A percentile compares a stretch with the other conserved stretches of the same genome.
Evolutionary conservation across 2,113 vertebrate species (phyloP).

Genomic region (Meles meles): DNA sequence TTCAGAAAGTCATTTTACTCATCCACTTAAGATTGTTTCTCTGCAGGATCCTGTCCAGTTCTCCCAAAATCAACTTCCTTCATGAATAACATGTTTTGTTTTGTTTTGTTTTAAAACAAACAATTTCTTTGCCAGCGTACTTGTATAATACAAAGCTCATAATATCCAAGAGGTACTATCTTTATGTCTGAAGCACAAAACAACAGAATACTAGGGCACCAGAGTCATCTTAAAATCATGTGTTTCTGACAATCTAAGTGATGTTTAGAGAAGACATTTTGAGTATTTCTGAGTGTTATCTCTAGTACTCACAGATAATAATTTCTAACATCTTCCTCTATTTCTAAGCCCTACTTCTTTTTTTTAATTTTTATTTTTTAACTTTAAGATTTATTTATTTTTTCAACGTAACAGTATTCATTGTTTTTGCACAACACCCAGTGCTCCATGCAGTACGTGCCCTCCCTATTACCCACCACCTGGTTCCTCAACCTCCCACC

Average conservation of each 20-base stretch:
- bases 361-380: too few relatives aligned
- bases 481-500: too few relatives aligned
- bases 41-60: not conserved
- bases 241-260: not conserved
- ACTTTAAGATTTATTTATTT: too few relatives aligned
- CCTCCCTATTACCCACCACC: too few relatives aligned
- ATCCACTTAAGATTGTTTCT: slow-evolving; percentile 21
- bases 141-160: not conserved
- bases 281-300: not conserved
- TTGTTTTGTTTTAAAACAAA: not conserved
- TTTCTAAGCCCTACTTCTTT: not conserved
- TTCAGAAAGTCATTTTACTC: not conserved
- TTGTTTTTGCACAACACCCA: too few relatives aligned
- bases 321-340: not conserved
- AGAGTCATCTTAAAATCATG: not conserved
- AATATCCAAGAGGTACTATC: not conserved
- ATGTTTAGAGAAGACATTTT: not conserved
- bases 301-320: not conserved
- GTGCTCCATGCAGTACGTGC: too few relatives aligned
- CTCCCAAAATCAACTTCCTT: not conserved
- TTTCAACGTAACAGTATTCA: too few relatives aligned
- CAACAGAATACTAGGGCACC: not conserved
- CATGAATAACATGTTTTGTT: not conserved
- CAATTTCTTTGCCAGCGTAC: not conserved
- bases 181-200: not conserved